Evolutionary conservation across 1,140 invertebrate genomes (phyloP).

Genomic region (Lucilia sericata): DNA sequence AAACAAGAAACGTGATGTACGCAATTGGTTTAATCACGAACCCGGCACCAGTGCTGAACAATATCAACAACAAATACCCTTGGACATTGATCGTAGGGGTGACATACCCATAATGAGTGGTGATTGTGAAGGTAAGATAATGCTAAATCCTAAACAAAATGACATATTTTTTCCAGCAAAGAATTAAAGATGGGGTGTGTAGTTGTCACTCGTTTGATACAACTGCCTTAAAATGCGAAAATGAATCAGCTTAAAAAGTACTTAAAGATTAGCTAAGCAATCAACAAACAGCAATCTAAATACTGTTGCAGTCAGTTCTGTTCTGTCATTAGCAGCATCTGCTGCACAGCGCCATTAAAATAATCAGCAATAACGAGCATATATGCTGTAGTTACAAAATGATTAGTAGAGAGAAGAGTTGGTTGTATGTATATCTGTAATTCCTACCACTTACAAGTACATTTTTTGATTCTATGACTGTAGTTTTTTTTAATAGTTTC

Average conservation of each 20-base stretch:
- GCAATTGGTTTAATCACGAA: conserved; percentile 64
- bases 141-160: background rate
- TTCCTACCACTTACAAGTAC: background rate
- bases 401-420: background rate
- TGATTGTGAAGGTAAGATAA: conserved; percentile 73
- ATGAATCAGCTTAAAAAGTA: conserved; percentile 39
- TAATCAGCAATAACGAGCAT: conserved; percentile 35
- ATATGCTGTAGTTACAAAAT: background rate
- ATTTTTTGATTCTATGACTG: background rate
- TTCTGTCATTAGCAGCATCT: background rate
- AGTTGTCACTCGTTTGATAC: background rate
- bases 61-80: conserved; percentile 60
- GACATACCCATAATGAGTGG: conserved; percentile 81
- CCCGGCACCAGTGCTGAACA: conserved; percentile 54
- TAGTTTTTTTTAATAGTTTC: background rate
- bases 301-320: no score
- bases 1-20: conserved; percentile 68
- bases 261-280: conserved; percentile 31
- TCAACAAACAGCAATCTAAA: background rate
- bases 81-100: conserved; percentile 72
- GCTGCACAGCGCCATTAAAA: conserved; percentile 6
- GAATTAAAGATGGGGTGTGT: background rate
- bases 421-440: background rate
- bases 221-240: conserved; percentile 17
- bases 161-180: conserved; percentile 23